Evolutionary conservation across 1,140 invertebrate species (phyloP).

Genomic region (Lordiphosa stackelbergi): DNA sequence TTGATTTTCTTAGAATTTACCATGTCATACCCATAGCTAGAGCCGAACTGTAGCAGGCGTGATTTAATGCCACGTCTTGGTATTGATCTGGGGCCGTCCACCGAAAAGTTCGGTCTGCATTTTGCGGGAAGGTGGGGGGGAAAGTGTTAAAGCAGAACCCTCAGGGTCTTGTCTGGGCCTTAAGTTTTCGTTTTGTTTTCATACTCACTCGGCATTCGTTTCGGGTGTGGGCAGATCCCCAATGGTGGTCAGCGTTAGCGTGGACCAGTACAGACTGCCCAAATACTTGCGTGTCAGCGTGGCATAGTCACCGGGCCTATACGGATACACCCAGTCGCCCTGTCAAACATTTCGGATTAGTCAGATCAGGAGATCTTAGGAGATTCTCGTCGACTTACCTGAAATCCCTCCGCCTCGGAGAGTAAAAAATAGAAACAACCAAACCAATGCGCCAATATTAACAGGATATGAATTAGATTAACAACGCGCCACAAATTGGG

Average conservation of each 20-base stretch:
- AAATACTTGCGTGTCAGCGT: constrained; percentile 94
- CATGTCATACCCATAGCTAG: constrained; percentile 87
- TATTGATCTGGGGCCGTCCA: constrained; percentile 89
- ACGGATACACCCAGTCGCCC: constrained; percentile 95
- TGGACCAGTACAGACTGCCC: constrained; percentile 97
- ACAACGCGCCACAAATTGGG: constrained; percentile 97
- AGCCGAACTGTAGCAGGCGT: constrained; percentile 91
- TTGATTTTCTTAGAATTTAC: constrained; percentile 34
- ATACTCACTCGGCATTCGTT: constrained; percentile 96
- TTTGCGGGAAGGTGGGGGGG: neutral
- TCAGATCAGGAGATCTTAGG: neutral
- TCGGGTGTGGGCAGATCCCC: constrained; percentile 96
- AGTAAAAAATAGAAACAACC: constrained; percentile 97
- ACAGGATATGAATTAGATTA: constrained; percentile 95
- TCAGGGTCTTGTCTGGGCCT: constrained; percentile 85
- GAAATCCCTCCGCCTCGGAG: constrained; percentile 93
- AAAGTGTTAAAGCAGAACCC: constrained; percentile 78
- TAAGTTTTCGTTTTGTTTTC: constrained; percentile 78
- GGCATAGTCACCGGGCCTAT: constrained; percentile 89
- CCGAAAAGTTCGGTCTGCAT: constrained; percentile 79
- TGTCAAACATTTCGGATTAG: constrained; percentile 52
- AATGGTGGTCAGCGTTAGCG: constrained; percentile 96
- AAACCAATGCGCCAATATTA: constrained; percentile 97
- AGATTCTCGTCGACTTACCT: constrained; percentile 76
- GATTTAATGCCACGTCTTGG: constrained; percentile 91